Evolutionary conservation across 2,797 vertebrate species (phyloP), one percentile per base, ranked within the genome.

Genomic region (Coendou prehensilis): DNA sequence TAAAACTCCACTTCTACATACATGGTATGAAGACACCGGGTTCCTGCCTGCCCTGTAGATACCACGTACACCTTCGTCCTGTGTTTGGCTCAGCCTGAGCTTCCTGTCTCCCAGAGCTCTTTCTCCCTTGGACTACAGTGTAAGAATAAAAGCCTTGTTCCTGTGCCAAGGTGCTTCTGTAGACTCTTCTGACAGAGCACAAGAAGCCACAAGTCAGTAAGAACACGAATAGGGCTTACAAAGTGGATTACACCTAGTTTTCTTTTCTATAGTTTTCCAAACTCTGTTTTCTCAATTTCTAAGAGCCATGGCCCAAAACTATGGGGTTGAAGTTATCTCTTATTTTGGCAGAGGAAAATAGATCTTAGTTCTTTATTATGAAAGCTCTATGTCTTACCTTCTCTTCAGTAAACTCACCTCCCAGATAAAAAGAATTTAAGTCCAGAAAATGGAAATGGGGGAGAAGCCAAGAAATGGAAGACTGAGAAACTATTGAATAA

Each of bases 371-470:
- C 56, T 78, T 92, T 54, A 61, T 79, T 63, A 91, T 81, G 30
- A 83, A 97, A 89, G 9, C n/a, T 87, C 56, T 50, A 59, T 7
- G 26, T 79, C 56, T 86, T 81, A 85, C 20, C 79, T 26, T 94
- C 57, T 78, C 33, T 37, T 84, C 91, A 37, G 59, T 89, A 84
- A 78, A 76, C 69, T 61, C 89, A 14, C 9, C 45, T 87, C 41
- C 50, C 47, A 94, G n/a, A 64, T 13, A 47, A 78, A 61, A 89
- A 86, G 5, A 23, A 76, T 64, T 67, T n/a, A 47, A 57, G 69
- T 57, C 82, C 61, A 89, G 52, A 94, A 95, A 89, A 91, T 3
- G 96, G 93, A 93, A 93, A 81, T 47, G 7, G 26, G 54, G 18
- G 26, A 80, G 22, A 45, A 78, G 28, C 73, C 73, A 28, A 85